phyloP scores from a whole-genome alignment of 2,797 vertebrate species.

The Psittacula echo region DNA sequence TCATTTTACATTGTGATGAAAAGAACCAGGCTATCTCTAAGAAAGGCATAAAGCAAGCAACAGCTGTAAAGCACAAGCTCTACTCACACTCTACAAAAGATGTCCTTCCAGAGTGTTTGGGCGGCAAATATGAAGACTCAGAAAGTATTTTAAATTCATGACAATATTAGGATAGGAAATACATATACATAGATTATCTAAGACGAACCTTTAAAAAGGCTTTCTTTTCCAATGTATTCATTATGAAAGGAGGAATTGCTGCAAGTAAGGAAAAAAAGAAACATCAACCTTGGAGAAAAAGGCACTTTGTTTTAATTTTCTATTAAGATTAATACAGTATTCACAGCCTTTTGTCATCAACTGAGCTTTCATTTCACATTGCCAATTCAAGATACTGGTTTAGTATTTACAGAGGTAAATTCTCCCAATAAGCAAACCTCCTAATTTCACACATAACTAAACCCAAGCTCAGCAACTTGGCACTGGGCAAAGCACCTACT shows the following conservation, averaged over 20 bases:
- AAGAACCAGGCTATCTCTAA: background rate
- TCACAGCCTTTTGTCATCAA: background rate
- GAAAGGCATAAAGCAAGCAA: background rate
- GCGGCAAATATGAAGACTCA: background rate
- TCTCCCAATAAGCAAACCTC: background rate
- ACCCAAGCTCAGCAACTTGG: background rate
- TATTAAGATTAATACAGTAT: background rate
- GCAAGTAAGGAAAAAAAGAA: background rate
- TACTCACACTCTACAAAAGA: background rate
- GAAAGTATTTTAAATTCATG: constrained; percentile 1
- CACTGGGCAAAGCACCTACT: background rate
- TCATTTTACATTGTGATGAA: background rate
- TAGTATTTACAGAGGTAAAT: background rate
- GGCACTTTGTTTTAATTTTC: background rate
- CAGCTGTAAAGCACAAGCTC: background rate
- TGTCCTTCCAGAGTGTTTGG: background rate
- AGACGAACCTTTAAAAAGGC: constrained; percentile 92
- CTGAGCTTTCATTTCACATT: background rate
- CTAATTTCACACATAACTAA: background rate
- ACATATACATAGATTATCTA: background rate
- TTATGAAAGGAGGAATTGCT: constrained; percentile 94
- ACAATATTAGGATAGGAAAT: background rate
- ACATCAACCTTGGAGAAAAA: background rate
- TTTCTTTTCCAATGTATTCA: constrained; percentile 97
- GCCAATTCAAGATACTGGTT: background rate